Conservation (phyloP, 1,140 invertebrate species). For the Mactra quadrangularis region DNA sequence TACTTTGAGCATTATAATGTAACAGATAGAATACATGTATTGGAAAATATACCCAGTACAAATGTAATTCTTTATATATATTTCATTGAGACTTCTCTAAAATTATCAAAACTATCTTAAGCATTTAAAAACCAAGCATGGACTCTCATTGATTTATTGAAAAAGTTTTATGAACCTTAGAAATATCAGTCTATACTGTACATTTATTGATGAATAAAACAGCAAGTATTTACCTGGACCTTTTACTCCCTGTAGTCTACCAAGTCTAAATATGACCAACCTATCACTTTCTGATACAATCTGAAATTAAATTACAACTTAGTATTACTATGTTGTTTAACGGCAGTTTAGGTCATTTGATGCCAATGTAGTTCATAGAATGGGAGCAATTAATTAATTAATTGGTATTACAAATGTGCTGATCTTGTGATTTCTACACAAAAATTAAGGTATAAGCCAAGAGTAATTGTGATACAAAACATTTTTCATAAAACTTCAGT, state of each 20-base stretch:
- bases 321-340: neutral
- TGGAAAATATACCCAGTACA: too few relatives aligned
- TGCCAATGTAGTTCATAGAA: neutral
- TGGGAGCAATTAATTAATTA: neutral
- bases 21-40: too few relatives aligned
- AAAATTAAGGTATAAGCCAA: neutral
- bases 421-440: neutral
- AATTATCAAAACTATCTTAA: too few relatives aligned
- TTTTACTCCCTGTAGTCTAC: slow-evolving; percentile 67
- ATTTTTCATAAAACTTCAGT: too few relatives aligned
- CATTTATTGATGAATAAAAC: too few relatives aligned
- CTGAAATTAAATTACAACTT: slow-evolving; percentile 56
- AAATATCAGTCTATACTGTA: too few relatives aligned
- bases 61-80: too few relatives aligned
- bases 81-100: too few relatives aligned
- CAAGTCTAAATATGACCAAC: slow-evolving; percentile 78
- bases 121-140: too few relatives aligned
- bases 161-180: too few relatives aligned
- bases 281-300: slow-evolving; percentile 71
- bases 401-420: neutral
- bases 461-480: neutral
- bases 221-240: slow-evolving; percentile 77
- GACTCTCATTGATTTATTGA: too few relatives aligned
- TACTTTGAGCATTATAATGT: too few relatives aligned
- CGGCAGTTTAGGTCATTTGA: neutral